Evolutionary conservation across 2,113 vertebrate genomes (phyloP), one percentile per base, ranked within the genome.

Genomic region (Rana temporaria): DNA sequence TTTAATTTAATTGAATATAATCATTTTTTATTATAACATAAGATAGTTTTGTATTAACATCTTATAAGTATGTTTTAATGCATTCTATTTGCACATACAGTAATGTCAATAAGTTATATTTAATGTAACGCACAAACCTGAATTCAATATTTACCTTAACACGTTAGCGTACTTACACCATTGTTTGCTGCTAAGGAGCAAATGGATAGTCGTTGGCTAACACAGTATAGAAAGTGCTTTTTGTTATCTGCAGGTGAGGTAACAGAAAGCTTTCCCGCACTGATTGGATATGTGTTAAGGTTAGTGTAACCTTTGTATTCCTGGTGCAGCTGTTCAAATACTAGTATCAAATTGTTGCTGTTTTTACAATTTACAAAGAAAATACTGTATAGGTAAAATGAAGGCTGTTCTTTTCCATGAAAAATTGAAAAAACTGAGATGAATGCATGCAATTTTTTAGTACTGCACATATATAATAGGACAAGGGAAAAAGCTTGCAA

Each of bases 261-360:
- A 56, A 72, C 19, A 56, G 16, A 26, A 56, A 56, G 69, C 22
- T 72, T 55, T 53, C 20, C 69, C 16, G 20, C 26, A 55, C 17
- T 57, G n/a, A n/a, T n/a, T n/a, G 22, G 53, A 26, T 16, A 32
- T 56, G 22, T 56, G 66, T 42, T n/a, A n/a, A n/a, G n/a, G n/a
- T n/a, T 73, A 72, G 26, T 73, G 56, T 73, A 73, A 73, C 53
- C 70, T 73, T 73, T 57, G 53, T 73, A 57, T 73, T 73, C 3
- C 26, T 32, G 4, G 17, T 73, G 53, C 70, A 73, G 70, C 70
- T 73, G 70, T 73, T 30, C 70, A 73, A 73, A 73, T 73, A 72
- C 15, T 22, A 19, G 52, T 72, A 30, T 72, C 22, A 56, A 72
- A 73, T 16, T 56, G 11, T 57, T 57, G 16, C 9, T 30, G 69